Percentiles rank a stretch among this genome's conserved stretches.
These are phyloP conservation scores for Lucinisca nassula DNA, from an alignment of 2,888 invertebrate species.

Conservation along the genomic window DNA sequence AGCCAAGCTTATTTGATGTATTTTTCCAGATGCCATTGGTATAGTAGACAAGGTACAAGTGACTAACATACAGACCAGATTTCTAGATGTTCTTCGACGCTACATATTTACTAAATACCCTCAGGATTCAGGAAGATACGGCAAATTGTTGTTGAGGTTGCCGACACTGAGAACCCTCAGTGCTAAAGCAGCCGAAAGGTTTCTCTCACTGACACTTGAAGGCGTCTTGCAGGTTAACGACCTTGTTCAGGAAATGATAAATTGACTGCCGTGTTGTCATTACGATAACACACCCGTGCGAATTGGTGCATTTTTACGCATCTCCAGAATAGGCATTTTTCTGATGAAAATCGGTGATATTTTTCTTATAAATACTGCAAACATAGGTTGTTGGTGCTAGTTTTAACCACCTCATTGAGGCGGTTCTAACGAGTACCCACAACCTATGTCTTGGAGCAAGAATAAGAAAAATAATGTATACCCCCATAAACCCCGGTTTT, in stretches of 20 bases:
- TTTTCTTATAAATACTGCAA: too few relatives aligned
- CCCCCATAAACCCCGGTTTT: too few relatives aligned
- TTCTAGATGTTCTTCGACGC: conserved; percentile 85
- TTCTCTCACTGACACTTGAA: conserved; percentile 86
- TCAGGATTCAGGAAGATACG: conserved; percentile 83
- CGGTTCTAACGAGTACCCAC: too few relatives aligned
- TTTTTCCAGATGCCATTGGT: conserved; percentile 85
- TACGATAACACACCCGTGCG: too few relatives aligned
- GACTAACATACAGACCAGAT: conserved; percentile 82
- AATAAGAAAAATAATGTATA: too few relatives aligned
- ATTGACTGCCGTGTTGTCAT: conserved; percentile 64
- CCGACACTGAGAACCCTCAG: conserved; percentile 87
- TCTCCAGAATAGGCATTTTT: too few relatives aligned
- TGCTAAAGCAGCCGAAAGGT: conserved; percentile 87
- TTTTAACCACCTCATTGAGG: too few relatives aligned
- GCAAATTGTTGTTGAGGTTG: conserved; percentile 86
- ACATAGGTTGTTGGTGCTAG: too few relatives aligned
- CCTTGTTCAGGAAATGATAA: conserved; percentile 87
- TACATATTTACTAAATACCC: conserved; percentile 83
- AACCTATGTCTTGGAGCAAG: too few relatives aligned
- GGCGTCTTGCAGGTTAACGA: conserved; percentile 86
- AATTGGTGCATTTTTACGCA: too few relatives aligned
- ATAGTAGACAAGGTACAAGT: conserved; percentile 84
- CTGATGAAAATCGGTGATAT: too few relatives aligned
- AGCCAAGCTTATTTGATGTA: too few relatives aligned